Evolutionary conservation across 2,888 invertebrate genomes (phyloP), one percentile per base, ranked within the genome.

Genomic region (Omphaloscelis lunosa): DNA sequence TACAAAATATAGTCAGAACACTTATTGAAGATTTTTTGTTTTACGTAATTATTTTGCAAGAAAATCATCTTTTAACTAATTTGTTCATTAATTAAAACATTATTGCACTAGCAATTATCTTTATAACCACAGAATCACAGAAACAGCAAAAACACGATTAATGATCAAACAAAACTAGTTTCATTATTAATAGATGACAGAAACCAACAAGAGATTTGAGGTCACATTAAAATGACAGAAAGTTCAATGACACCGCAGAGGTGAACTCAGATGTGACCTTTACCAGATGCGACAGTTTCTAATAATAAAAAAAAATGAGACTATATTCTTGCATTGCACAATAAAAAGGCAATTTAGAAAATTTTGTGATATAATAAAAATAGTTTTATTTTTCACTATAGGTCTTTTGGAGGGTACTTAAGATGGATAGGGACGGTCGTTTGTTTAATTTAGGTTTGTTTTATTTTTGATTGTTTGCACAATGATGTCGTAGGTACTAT

Each of bases 191-290:
- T 69, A 82, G 76, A 79, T 72, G 77, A 82, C 58, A 72, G n/a
- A 45, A 41, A 70, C 48, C 29, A 48, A 29, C 53, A 65, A 20
- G 75, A 56, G 15, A 65, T 76, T 72, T 70, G 72, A 88, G 86
- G 87, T 86, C 76, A 76, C 51, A 77, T 77, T 61, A 20, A 81
- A 80, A 82, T 80, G 79, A 82, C 59, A n/a, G 56, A 79, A 78
- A 88, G 85, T 75, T 89, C 86, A 89, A 82, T 89, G 82, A 83
- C 88, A 89, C 45, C 23, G n/a, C 59, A 75, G 75, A 82, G 85
- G 84, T 82, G 79, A 53, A 45, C 20, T 66, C 34, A 74, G 48
- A 78, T 53, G 48, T 71, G 84, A 87, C 84, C 87, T 88, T 77
- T 77, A 34, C 27, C 0, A 61, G 68, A 80, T 34, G 61, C 23